Base-by-base conservation (phyloP, 2,888 invertebrate species). In the Erpobdella octoculata region DNA sequence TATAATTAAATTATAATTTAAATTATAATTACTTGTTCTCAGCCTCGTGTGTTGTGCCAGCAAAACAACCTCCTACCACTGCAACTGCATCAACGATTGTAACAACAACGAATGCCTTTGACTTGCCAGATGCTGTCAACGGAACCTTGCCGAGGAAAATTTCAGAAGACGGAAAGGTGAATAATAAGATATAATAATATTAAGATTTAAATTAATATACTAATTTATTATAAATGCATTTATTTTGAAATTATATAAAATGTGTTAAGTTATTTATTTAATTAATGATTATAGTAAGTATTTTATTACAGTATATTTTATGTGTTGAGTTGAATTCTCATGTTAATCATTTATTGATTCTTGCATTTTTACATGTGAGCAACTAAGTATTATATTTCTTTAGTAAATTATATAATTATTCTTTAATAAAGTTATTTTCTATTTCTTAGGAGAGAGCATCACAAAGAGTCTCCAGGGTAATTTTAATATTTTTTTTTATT, bases 131-230 rank as follows among this genome's bases (percentile, higher is more conserved):
- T 28, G 62, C 31, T n/a, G n/a, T 62, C 31, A 62, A 62, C 35
- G 62, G 62, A 33, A 62, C 62, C 2, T 9, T 62, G 35, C 62
- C 62, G 4, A 31, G 62, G 33, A 62, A 31, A 31, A 33, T 9
- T 62, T 21, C 62, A 1, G 62, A 62, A 31, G 62, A 62, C 28
- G n/a, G n/a, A 35, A 62, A 31, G 62, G 62, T 62, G 3, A 31
- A 28, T 21, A 46, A 21, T 46, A n/a, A n/a, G n/a, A n/a, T n/a
- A n/a, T n/a, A n/a, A n/a, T n/a, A n/a, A n/a, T n/a, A n/a, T n/a
- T n/a, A n/a, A n/a, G n/a, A n/a, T n/a, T n/a, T n/a, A n/a, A n/a
- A n/a, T n/a, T n/a, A n/a, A n/a, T n/a, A n/a, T n/a, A n/a, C n/a
- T n/a, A n/a, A n/a, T n/a, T n/a, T n/a, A n/a, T n/a, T n/a, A n/a